Evolutionary conservation across 2,888 invertebrate species (phyloP).

Genomic region (Mayetiola destructor): DNA sequence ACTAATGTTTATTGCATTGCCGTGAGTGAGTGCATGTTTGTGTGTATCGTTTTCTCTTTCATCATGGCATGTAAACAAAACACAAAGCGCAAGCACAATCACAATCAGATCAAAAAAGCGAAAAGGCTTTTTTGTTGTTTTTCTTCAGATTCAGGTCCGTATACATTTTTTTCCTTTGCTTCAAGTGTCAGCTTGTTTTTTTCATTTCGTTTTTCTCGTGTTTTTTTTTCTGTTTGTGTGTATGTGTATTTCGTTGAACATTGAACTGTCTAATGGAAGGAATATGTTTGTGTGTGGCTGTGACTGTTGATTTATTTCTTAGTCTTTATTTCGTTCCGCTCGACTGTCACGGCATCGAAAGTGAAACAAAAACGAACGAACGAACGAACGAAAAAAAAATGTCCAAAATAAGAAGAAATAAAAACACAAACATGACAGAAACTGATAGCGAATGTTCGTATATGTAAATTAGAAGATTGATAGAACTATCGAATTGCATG

Average conservation of each 20-base stretch:
- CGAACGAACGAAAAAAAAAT: too few relatives aligned
- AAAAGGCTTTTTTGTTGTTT: too few relatives aligned
- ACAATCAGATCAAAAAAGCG: neutral
- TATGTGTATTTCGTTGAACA: neutral
- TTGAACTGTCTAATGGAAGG: neutral
- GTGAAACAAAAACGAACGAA: neutral
- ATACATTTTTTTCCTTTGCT: neutral
- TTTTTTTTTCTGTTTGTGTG: neutral
- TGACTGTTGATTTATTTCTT: neutral
- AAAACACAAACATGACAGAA: neutral
- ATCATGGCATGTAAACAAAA: neutral
- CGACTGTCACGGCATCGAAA: neutral
- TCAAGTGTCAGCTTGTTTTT: neutral
- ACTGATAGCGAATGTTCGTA: neutral
- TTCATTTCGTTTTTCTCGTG: neutral
- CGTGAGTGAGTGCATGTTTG: neutral
- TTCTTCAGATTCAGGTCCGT: neutral
- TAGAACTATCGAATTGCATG: slow-evolving; percentile 11
- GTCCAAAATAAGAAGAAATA: too few relatives aligned
- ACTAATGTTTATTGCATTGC: slow-evolving; percentile 9
- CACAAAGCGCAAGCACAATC: neutral
- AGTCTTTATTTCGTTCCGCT: neutral
- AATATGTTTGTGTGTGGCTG: neutral
- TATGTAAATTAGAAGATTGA: slow-evolving; percentile 10
- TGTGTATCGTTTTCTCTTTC: neutral